A percentile compares a stretch with the other conserved stretches of the same genome.
phyloP scores from a whole-genome alignment of 2,888 invertebrate species.

The Temnothorax ravouxi region DNA sequence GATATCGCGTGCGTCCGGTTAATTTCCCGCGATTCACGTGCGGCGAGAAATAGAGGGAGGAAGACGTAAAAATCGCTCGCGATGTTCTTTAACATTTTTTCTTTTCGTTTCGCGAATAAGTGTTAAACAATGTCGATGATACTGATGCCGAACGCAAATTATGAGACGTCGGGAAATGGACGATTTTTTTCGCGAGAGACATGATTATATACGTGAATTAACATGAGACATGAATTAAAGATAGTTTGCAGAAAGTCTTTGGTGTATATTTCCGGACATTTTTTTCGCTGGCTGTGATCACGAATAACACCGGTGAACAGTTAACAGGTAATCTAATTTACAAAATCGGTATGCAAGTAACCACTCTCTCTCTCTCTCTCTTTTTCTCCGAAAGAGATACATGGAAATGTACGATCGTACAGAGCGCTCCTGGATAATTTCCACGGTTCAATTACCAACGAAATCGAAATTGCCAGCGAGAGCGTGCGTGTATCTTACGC shows the following conservation, averaged over 20 bases:
- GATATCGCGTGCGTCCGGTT: conserved; percentile 70
- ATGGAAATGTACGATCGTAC: conserved; percentile 37
- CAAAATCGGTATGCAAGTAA: background rate
- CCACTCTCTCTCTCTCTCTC: background rate
- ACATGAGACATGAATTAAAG: background rate
- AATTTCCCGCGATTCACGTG: conserved; percentile 55
- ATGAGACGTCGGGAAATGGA: background rate
- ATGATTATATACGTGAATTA: background rate
- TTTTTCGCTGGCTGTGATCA: background rate
- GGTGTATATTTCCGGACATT: background rate
- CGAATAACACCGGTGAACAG: conserved; percentile 9
- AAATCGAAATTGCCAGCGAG: conserved; percentile 52
- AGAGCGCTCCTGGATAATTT: conserved; percentile 53
- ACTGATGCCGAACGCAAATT: conserved; percentile 29
- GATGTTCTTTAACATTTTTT: conserved; percentile 47
- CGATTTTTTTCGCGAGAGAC: background rate
- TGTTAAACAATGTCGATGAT: conserved; percentile 40
- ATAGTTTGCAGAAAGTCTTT: background rate
- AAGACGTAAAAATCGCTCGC: conserved; percentile 54
- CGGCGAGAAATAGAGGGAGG: conserved; percentile 42
- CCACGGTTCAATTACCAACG: conserved; percentile 57
- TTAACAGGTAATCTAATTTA: conserved; percentile 45
- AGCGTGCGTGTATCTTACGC: conserved; percentile 32
- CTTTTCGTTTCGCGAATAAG: conserved; percentile 42
- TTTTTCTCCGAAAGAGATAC: background rate